These are phyloP conservation scores for Macrotus californicus DNA, from an alignment of 2,113 vertebrate species.

Conservation along the genomic window DNA sequence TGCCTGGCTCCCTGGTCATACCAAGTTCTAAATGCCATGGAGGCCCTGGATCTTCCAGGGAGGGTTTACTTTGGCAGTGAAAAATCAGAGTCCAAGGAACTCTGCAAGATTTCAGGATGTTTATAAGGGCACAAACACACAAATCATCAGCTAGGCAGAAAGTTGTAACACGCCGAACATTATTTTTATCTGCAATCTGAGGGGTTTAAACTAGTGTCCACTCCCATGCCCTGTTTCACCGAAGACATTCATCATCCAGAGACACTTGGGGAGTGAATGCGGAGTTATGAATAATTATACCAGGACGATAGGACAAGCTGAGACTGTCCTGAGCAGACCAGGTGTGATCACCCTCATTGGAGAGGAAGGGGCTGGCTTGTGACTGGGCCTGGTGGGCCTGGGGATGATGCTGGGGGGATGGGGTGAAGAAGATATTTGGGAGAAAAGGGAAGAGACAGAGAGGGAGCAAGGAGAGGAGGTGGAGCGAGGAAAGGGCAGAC, in stretches of 20 bases:
- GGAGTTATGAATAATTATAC: neutral
- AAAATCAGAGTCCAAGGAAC: neutral
- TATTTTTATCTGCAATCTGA: neutral
- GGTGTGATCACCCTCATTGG: rapidly evolving
- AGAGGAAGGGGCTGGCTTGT: neutral
- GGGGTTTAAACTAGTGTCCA: neutral
- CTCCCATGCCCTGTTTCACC: neutral
- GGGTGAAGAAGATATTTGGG: neutral
- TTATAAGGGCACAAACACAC: neutral
- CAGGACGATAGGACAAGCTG: neutral
- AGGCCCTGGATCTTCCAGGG: neutral
- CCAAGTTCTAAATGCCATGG: neutral
- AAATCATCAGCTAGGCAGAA: neutral
- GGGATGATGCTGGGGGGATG: neutral
- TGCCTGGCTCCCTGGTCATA: neutral
- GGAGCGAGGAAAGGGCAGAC: neutral
- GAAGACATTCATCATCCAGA: neutral
- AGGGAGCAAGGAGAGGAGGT: neutral
- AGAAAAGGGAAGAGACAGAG: neutral
- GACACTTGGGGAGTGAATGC: neutral
- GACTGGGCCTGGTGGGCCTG: neutral
- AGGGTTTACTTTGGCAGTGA: neutral
- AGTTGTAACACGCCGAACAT: neutral
- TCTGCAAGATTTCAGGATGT: neutral
- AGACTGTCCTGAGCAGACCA: neutral